Evolutionary conservation across 2,797 vertebrate species (phyloP).

Genomic region (Onychomys arenicola): DNA sequence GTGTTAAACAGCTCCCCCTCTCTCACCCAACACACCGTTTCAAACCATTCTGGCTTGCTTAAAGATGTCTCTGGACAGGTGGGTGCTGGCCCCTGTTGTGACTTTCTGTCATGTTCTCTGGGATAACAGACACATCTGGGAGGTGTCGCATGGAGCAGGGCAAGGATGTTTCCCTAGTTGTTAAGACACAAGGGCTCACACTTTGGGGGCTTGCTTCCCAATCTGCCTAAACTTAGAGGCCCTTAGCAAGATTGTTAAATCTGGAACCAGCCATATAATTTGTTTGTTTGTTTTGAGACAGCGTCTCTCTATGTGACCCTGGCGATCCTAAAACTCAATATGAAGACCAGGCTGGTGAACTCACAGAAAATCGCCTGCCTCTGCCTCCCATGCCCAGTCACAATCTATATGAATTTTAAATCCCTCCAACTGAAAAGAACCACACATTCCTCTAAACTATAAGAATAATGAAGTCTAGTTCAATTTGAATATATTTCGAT

Average conservation of each 20-base stretch:
- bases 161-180: neutral
- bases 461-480: neutral
- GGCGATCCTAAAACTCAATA: neutral
- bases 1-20: neutral
- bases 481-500: slow-evolving; percentile 23
- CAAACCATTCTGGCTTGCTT: neutral
- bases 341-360: neutral
- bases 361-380: neutral
- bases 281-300: neutral
- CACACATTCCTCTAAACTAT: neutral
- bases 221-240: neutral
- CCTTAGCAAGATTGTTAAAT: neutral
- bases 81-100: neutral
- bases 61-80: neutral
- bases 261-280: neutral
- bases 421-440: neutral
- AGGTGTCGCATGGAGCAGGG: neutral
- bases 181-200: fast-evolving
- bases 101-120: neutral
- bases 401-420: neutral
- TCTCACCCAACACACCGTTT: neutral
- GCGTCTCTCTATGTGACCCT: neutral
- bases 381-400: neutral
- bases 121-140: neutral
- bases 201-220: neutral